These are phyloP conservation scores for Leptinotarsa undecemlineata DNA, from an alignment of 1,140 invertebrate species.

Conservation along the genomic window DNA sequence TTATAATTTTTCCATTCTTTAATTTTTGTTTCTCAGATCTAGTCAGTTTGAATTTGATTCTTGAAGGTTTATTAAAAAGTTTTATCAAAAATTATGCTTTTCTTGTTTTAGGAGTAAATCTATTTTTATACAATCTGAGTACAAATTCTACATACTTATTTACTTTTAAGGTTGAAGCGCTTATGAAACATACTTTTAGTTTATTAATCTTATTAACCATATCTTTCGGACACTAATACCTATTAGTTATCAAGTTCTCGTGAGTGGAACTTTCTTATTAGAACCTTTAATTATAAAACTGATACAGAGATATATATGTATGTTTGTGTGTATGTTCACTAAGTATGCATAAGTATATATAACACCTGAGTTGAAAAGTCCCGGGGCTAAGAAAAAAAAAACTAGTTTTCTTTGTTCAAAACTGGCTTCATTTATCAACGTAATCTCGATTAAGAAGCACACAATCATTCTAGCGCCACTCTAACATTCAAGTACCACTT, in stretches of 20 bases:
- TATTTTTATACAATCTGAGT: constrained; percentile 27
- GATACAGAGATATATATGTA: constrained; percentile 13
- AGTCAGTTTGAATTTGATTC: constrained; percentile 17
- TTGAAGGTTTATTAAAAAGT: constrained; percentile 13
- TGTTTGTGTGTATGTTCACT: constrained; percentile 23
- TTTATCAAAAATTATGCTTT: constrained; percentile 15
- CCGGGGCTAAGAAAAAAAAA: too few relatives aligned
- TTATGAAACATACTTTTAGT: constrained; percentile 6
- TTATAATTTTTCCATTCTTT: constrained; percentile 58
- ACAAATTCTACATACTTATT: constrained; percentile 23
- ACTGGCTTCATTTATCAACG: too few relatives aligned
- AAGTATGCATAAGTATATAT: too few relatives aligned
- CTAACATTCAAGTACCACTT: too few relatives aligned
- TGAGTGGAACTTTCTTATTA: neutral
- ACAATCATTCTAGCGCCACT: too few relatives aligned
- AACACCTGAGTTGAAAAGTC: too few relatives aligned
- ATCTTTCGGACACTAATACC: constrained; percentile 15
- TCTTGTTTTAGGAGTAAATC: constrained; percentile 17
- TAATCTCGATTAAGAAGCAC: too few relatives aligned
- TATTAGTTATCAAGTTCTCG: constrained; percentile 11
- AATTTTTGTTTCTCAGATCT: constrained; percentile 20
- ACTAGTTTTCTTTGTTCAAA: too few relatives aligned
- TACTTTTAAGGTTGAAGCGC: constrained; percentile 19
- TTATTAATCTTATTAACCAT: too few relatives aligned
- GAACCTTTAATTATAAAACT: constrained; percentile 14